These are phyloP conservation scores for Telmatochromis sp. DNA, from an alignment of 2,113 vertebrate genomes.

Conservation along the genomic window DNA sequence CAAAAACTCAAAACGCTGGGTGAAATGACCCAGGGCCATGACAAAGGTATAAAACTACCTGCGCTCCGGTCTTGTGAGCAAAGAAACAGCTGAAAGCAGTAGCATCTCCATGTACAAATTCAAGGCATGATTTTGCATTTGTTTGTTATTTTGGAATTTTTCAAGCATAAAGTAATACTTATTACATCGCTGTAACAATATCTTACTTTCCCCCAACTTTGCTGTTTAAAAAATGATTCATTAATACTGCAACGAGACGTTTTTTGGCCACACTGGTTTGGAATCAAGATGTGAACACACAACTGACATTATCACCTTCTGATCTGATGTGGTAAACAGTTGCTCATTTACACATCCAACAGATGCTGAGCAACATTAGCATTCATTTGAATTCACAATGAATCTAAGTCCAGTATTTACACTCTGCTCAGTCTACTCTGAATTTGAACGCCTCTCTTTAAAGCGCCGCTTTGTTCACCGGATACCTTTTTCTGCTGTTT, in stretches of 20 bases:
- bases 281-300: neutral
- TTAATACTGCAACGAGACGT: neutral
- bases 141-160: rapidly evolving
- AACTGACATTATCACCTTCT: neutral
- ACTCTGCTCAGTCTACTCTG: neutral
- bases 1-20: neutral
- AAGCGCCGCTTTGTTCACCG: neutral
- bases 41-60: neutral
- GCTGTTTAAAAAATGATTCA: neutral
- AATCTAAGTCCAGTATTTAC: neutral
- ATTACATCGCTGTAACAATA: rapidly evolving
- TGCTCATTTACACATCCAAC: neutral
- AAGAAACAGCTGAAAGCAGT: neutral
- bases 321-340: neutral
- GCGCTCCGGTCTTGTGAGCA: neutral
- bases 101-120: neutral
- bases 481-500: neutral
- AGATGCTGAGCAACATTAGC: neutral
- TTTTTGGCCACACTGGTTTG: neutral
- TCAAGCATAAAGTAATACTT: neutral
- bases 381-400: neutral
- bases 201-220: rapidly evolving
- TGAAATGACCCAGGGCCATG: neutral
- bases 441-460: neutral
- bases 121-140: neutral